A percentile compares a stretch with the other conserved stretches of the same genome.
Evolutionary conservation across 2,113 vertebrate species (phyloP).

Genomic region (Callipepla californica): DNA sequence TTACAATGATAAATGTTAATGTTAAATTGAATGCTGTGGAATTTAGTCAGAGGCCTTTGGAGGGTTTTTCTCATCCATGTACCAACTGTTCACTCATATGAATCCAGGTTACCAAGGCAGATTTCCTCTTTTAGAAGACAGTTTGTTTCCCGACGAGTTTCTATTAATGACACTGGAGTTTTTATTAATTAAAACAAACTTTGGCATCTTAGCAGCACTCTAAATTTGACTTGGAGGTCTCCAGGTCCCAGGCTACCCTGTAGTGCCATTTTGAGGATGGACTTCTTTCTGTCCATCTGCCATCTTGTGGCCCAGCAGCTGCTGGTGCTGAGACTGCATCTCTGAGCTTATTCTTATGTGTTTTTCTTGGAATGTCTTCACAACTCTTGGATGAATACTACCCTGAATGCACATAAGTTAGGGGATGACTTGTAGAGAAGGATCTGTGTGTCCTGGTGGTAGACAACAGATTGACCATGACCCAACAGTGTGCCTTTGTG

Average conservation of each 20-base stretch:
- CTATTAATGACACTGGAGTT: accelerated
- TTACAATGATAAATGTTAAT: neutral
- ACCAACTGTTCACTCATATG: accelerated
- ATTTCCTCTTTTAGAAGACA: neutral
- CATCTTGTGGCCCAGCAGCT: accelerated
- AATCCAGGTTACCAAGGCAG: neutral
- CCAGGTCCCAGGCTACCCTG: neutral
- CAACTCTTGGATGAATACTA: neutral
- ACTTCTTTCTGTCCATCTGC: neutral
- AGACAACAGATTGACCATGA: neutral
- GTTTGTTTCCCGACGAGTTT: neutral
- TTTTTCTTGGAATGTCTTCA: neutral
- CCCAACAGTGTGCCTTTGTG: neutral
- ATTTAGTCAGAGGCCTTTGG: neutral
- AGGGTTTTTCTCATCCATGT: neutral
- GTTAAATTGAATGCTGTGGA: accelerated
- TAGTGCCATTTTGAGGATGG: neutral
- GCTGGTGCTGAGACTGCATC: accelerated
- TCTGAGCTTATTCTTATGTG: accelerated
- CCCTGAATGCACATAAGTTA: neutral
- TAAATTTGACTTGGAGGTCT: neutral
- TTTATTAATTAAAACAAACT: neutral
- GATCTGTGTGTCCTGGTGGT: neutral
- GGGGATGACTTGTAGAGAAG: neutral
- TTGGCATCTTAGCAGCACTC: neutral